Percentiles rank a stretch among this genome's conserved stretches.
These are phyloP conservation scores for Gerris lacustris DNA, from an alignment of 2,888 invertebrate genomes.

Conservation along the genomic window DNA sequence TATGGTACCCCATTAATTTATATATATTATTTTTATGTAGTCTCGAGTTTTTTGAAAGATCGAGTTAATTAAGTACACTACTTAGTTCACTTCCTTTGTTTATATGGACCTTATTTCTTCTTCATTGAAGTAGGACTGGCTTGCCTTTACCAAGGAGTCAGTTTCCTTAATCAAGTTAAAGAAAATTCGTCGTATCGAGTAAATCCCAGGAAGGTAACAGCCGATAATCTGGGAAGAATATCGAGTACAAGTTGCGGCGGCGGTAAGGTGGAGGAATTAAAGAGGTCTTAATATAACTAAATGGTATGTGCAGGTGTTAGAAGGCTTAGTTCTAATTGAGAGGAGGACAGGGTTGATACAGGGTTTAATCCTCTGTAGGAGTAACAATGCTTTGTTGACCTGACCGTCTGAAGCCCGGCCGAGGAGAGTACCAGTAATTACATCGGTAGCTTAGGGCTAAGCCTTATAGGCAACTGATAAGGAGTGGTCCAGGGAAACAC, in stretches of 20 bases:
- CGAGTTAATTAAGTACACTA: no score
- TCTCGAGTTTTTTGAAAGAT: no score
- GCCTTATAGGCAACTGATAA: constrained; percentile 30
- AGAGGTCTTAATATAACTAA: constrained; percentile 1
- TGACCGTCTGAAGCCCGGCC: constrained; percentile 16
- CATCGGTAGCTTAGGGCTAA: constrained; percentile 28
- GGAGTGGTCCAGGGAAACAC: constrained; percentile 23
- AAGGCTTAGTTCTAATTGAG: constrained; percentile 5
- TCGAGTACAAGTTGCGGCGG: neutral
- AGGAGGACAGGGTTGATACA: neutral
- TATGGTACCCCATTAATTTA: no score
- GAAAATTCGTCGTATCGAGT: no score
- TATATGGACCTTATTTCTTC: no score
- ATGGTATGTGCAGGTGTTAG: constrained; percentile 3
- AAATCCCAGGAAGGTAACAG: no score
- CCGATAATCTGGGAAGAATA: neutral
- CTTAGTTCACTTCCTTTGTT: no score
- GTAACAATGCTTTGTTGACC: constrained; percentile 25
- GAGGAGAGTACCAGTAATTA: constrained; percentile 23
- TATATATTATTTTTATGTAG: no score
- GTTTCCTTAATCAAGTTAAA: no score
- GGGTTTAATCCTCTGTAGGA: constrained; percentile 21
- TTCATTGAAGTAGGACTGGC: no score
- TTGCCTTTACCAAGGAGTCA: no score
- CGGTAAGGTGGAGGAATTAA: neutral